A percentile compares a stretch with the other conserved stretches of the same genome.
phyloP scores from a whole-genome alignment of 2,888 invertebrate genomes.

The Mythimna pallens region DNA sequence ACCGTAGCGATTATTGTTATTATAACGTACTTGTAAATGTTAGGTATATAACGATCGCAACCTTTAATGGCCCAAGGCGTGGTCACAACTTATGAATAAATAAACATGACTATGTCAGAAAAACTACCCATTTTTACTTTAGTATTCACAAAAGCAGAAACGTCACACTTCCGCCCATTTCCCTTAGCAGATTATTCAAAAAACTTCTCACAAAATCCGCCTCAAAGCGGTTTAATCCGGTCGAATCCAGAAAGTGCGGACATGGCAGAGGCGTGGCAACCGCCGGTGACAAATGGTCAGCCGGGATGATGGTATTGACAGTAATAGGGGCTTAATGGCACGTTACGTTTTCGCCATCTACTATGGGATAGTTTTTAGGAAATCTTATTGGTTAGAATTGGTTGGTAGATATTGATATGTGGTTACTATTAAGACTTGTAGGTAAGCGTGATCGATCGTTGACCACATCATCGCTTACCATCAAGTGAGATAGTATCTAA shows the following conservation, averaged over 20 bases:
- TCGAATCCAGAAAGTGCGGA: slow-evolving; percentile 68
- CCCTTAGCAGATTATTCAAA: slow-evolving; percentile 42
- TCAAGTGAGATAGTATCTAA: too few relatives aligned
- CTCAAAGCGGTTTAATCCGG: slow-evolving; percentile 65
- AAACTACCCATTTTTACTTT: slow-evolving; percentile 6
- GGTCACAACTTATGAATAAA: slow-evolving; percentile 14
- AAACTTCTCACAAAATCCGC: slow-evolving; percentile 61
- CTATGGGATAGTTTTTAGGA: slow-evolving; percentile 27
- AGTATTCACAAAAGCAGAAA: slow-evolving; percentile 24
- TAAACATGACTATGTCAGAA: slow-evolving; percentile 2
- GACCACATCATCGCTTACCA: too few relatives aligned
- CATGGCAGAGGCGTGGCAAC: slow-evolving; percentile 74
- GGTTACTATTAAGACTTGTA: background rate
- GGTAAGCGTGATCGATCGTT: too few relatives aligned
- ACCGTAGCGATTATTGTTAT: too few relatives aligned
- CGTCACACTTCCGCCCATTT: slow-evolving; percentile 19
- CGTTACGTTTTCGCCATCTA: slow-evolving; percentile 34
- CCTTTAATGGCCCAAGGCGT: background rate
- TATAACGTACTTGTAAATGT: too few relatives aligned
- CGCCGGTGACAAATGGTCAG: slow-evolving; percentile 79
- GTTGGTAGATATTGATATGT: slow-evolving; percentile 18
- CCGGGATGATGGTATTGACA: slow-evolving; percentile 78
- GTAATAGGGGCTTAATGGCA: slow-evolving; percentile 73
- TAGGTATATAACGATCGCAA: background rate
- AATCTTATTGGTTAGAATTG: slow-evolving; percentile 39